Evolutionary conservation across 2,888 invertebrate species (phyloP), one percentile per base, ranked within the genome.

Genomic region (Micoletzkya japonica): DNA sequence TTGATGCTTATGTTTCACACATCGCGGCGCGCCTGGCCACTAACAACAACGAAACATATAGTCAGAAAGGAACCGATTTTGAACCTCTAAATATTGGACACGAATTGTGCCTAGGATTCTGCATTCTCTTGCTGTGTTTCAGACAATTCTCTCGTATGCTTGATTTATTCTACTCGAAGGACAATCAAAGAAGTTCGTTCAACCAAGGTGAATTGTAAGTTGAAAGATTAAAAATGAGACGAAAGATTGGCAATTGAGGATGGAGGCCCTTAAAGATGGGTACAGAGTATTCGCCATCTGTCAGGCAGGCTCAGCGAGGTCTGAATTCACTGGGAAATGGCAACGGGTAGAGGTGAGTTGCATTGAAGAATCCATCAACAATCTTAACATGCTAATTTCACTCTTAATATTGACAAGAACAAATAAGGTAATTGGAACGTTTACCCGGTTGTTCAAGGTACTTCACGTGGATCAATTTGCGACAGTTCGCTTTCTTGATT

Each of bases 341-440:
- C 69, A 69, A 36, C 28, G 69, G 39, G 69, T 69, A 2, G 69
- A 69, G 59, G 69, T 69, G 36, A n/a, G n/a, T n/a, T n/a, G 10
- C 44, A 44, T 44, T 14, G 20, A 44, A 44, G 10, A 44, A 14
- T 44, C 44, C 44, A 44, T 44, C 20, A 44, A n/a, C n/a, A n/a
- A 44, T 44, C 44, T 44, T 44, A 44, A 10, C 44, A n/a, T n/a
- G n/a, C n/a, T n/a, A n/a, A n/a, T n/a, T n/a, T n/a, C n/a, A n/a
- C n/a, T n/a, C n/a, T n/a, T n/a, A n/a, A n/a, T n/a, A n/a, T n/a
- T n/a, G n/a, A n/a, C n/a, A n/a, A n/a, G n/a, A n/a, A n/a, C n/a
- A n/a, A n/a, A n/a, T n/a, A n/a, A n/a, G n/a, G n/a, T n/a, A n/a
- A n/a, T n/a, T n/a, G n/a, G n/a, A n/a, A n/a, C n/a, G n/a, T n/a